A percentile compares a stretch with the other conserved stretches of the same genome.
phyloP scores from a whole-genome alignment of 1,140 invertebrate species.

The Drosophila sucinea region DNA sequence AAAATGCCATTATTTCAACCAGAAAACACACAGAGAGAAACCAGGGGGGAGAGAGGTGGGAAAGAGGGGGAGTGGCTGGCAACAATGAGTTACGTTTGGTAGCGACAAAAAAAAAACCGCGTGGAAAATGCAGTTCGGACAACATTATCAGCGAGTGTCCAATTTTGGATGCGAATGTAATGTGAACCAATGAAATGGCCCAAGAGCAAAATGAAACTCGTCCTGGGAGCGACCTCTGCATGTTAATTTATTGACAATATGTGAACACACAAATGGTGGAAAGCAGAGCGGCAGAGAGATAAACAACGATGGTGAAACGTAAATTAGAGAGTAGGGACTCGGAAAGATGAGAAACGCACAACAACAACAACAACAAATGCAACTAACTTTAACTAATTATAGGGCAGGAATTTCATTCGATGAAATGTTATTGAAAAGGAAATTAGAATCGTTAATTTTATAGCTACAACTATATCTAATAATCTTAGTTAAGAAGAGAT shows the following conservation, averaged over 20 bases:
- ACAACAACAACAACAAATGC: no score
- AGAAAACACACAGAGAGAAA: conserved; percentile 12
- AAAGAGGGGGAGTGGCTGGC: conserved; percentile 15
- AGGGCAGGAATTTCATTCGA: no score
- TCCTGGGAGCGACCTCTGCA: neutral
- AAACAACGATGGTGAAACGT: no score
- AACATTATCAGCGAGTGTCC: conserved; percentile 64
- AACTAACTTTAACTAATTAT: no score
- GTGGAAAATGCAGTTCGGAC: conserved; percentile 62
- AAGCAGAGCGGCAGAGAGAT: neutral
- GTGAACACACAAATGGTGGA: neutral
- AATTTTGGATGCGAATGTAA: conserved; percentile 37
- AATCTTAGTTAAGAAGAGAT: no score
- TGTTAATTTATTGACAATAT: conserved; percentile 10
- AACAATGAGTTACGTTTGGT: conserved; percentile 76
- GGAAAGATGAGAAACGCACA: no score
- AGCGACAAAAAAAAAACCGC: conserved; percentile 10
- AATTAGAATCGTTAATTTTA: no score
- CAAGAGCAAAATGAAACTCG: conserved; percentile 8
- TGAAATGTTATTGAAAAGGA: no score
- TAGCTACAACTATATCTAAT: no score
- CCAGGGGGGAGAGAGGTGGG: neutral
- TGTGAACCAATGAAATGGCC: conserved; percentile 23
- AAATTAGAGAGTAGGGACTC: no score
- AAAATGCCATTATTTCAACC: conserved; percentile 78